A percentile compares a stretch with the other conserved stretches of the same genome.
phyloP scores from a whole-genome alignment of 2,888 invertebrate species.

The Drosophila lutescens region DNA sequence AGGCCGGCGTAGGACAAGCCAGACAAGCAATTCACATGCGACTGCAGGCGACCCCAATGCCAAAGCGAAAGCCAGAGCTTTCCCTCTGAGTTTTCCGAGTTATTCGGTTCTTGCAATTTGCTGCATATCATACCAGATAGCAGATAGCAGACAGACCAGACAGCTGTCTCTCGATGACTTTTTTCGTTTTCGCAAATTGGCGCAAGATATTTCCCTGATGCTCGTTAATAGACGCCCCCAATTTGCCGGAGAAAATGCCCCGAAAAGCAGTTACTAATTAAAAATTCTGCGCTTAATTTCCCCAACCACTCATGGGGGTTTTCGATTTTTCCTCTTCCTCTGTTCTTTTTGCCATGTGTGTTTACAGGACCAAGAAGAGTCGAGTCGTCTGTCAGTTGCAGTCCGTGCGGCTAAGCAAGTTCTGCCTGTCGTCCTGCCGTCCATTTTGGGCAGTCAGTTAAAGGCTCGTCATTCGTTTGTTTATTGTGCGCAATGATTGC shows the following conservation, averaged over 20 bases:
- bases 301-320: neutral
- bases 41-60: conserved; percentile 37
- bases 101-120: conserved; percentile 55
- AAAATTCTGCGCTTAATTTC: conserved; percentile 55
- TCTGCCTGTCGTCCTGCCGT: conserved; percentile 42
- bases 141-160: conserved; percentile 21
- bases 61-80: conserved; percentile 3
- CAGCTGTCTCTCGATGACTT: conserved; percentile 31
- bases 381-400: conserved; percentile 46
- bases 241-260: conserved; percentile 14
- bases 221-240: conserved; percentile 46
- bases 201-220: conserved; percentile 40
- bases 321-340: neutral
- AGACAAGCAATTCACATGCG: conserved; percentile 75
- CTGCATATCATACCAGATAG: conserved; percentile 66
- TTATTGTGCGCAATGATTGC: conserved; percentile 78
- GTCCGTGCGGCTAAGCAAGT: conserved; percentile 61
- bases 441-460: conserved; percentile 64
- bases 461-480: conserved; percentile 79
- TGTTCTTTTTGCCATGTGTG: conserved; percentile 3
- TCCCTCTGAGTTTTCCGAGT: conserved; percentile 5
- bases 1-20: conserved; percentile 52
- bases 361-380: conserved; percentile 6
- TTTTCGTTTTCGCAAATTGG: conserved; percentile 45
- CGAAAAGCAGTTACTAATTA: conserved; percentile 59